Evolutionary conservation across 1,140 invertebrate genomes (phyloP).

Genomic region (Epicauta chinensis): DNA sequence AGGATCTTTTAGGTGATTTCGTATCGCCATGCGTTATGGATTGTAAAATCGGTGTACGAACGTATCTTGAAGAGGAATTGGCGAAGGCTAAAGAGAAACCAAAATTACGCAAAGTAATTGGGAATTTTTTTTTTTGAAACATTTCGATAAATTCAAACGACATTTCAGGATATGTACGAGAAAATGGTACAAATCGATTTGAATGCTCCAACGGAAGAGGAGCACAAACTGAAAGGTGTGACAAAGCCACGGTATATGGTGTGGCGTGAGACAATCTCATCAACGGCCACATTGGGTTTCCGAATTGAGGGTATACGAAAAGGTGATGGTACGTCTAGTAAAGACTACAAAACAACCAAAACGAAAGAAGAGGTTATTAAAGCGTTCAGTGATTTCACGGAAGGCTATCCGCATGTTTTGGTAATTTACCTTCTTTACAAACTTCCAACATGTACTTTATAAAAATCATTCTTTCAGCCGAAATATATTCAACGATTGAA

Average conservation of each 20-base stretch:
- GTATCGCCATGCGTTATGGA: slow-evolving; percentile 92
- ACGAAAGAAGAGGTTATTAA: slow-evolving; percentile 73
- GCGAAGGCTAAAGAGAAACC: slow-evolving; percentile 92
- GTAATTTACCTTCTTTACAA: too few species aligned
- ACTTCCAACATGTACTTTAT: too few species aligned
- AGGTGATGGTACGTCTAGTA: slow-evolving; percentile 78
- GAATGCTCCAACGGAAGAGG: slow-evolving; percentile 83
- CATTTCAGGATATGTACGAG: slow-evolving; percentile 92
- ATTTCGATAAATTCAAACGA: slow-evolving; percentile 23
- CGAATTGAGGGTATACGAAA: slow-evolving; percentile 93
- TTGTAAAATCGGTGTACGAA: slow-evolving; percentile 91
- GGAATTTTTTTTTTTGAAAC: neutral
- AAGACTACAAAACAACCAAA: slow-evolving; percentile 96
- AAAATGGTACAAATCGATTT: slow-evolving; percentile 97
- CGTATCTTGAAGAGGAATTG: slow-evolving; percentile 91
- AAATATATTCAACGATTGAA: slow-evolving; percentile 81
- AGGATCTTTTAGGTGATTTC: slow-evolving; percentile 89
- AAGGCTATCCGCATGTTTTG: slow-evolving; percentile 67
- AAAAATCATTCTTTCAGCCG: too few species aligned
- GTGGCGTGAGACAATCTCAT: slow-evolving; percentile 96
- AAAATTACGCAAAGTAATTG: slow-evolving; percentile 71
- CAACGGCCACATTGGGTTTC: slow-evolving; percentile 90
- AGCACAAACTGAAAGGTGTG: slow-evolving; percentile 80
- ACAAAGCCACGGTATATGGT: slow-evolving; percentile 96
- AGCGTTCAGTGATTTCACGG: slow-evolving; percentile 77